Evolutionary conservation across 2,888 invertebrate species (phyloP), one percentile per base, ranked within the genome.

Genomic region (Nemurella pictetii): DNA sequence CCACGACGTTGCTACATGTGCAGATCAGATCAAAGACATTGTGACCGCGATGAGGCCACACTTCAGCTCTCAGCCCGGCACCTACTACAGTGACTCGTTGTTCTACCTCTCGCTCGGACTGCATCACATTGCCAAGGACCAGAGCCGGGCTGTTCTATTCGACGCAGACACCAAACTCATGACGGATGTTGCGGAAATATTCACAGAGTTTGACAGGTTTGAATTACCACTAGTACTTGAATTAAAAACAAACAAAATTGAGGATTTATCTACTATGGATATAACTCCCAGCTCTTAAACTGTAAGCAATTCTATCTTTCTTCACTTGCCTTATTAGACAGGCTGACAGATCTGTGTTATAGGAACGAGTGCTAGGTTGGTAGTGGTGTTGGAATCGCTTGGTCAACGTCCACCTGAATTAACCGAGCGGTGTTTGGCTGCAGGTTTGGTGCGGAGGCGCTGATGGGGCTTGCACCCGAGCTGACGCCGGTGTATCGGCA

Each of bases 401-500:
- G n/a, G n/a, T n/a, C n/a, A n/a, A n/a, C n/a, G n/a, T n/a, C n/a
- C n/a, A n/a, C n/a, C n/a, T n/a, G n/a, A n/a, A n/a, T n/a, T n/a
- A n/a, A n/a, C n/a, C n/a, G n/a, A n/a, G n/a, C n/a, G n/a, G n/a
- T n/a, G n/a, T n/a, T n/a, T n/a, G n/a, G n/a, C n/a, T 89, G 84
- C 86, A 91, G 92, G 80, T 96, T 96, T 89, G 91, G 92, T 29
- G 87, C 91, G 0, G 90, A 92, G 82, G 93, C 94, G 86, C 89
- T 96, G 25, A 94, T 95, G 88, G 96, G 95, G 0, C 90, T 95
- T 30, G 94, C 94, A 0, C 94, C 94, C 0, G 96, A 96, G 89
- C 90, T 94, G 84, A 95, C 95, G 4, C 96, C 96, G 0, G 96
- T 96, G 0, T 96, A 96, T 89, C 92, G 94, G 75, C 95, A 96